phyloP scores from a whole-genome alignment of 2,888 invertebrate genomes.

The Macrosiphum euphorbiae region DNA sequence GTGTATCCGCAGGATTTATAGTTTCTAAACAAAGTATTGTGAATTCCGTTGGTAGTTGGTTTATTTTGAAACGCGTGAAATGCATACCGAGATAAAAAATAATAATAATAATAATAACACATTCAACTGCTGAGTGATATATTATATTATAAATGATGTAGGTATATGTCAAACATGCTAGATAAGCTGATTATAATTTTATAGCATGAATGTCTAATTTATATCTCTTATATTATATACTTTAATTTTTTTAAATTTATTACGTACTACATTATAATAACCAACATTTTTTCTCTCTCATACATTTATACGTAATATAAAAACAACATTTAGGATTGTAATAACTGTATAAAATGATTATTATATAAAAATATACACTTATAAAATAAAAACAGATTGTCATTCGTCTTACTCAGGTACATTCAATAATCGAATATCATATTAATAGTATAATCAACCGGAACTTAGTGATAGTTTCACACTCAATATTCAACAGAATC shows the following conservation, averaged over 20 bases:
- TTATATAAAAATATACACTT: background rate
- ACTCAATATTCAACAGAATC: background rate
- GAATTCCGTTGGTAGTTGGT: background rate
- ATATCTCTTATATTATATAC: background rate
- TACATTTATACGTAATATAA: background rate
- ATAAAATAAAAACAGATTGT: background rate
- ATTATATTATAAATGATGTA: background rate
- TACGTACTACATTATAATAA: background rate
- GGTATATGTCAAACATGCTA: background rate
- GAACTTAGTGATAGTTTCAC: background rate
- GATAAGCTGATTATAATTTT: background rate
- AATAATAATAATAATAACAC: background rate
- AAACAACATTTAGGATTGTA: background rate
- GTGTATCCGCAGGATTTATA: conserved; percentile 14
- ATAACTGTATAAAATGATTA: background rate
- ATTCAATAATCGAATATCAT: background rate
- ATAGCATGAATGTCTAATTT: background rate
- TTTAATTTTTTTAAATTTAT: background rate
- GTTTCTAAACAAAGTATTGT: conserved; percentile 16
- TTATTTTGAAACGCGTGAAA: conserved; percentile 40
- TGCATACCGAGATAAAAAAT: background rate
- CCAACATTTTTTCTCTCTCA: background rate
- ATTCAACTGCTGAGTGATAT: background rate
- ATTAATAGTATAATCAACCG: background rate
- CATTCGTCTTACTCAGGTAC: background rate